Conservation (phyloP, 2,888 invertebrate species). For the Ctena decussata region DNA sequence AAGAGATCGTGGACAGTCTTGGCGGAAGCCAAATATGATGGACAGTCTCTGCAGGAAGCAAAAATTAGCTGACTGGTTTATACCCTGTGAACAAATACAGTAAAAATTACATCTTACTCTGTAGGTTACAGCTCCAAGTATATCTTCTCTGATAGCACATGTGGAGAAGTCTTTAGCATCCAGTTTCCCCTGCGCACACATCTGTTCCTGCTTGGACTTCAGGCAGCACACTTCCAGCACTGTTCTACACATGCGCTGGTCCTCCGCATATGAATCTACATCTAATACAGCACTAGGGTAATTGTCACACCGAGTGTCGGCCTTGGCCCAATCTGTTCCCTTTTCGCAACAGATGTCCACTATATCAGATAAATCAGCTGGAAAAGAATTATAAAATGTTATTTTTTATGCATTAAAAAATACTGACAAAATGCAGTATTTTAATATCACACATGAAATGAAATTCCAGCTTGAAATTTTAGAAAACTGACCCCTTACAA, state of each 20-base stretch:
- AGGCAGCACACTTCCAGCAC: constrained; percentile 83
- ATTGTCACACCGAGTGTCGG: constrained; percentile 72
- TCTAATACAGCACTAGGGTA: constrained; percentile 70
- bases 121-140: constrained; percentile 79
- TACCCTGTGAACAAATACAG: no score
- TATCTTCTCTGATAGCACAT: constrained; percentile 76
- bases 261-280: constrained; percentile 47
- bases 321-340: constrained; percentile 79
- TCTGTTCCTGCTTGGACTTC: constrained; percentile 77
- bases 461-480: no score
- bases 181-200: constrained; percentile 79
- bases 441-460: no score
- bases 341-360: constrained; percentile 78
- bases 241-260: constrained; percentile 71
- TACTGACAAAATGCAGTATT: no score
- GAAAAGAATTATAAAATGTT: constrained; percentile 8
- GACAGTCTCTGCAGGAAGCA: no score
- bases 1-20: no score
- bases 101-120: no score
- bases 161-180: constrained; percentile 37
- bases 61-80: no score
- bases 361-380: constrained; percentile 70
- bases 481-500: no score
- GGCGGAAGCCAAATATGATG: no score
- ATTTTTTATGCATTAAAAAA: no score